Evolutionary conservation across 2,888 invertebrate genomes (phyloP), one percentile per base, ranked within the genome.

Genomic region (Thymelicus lineola): DNA sequence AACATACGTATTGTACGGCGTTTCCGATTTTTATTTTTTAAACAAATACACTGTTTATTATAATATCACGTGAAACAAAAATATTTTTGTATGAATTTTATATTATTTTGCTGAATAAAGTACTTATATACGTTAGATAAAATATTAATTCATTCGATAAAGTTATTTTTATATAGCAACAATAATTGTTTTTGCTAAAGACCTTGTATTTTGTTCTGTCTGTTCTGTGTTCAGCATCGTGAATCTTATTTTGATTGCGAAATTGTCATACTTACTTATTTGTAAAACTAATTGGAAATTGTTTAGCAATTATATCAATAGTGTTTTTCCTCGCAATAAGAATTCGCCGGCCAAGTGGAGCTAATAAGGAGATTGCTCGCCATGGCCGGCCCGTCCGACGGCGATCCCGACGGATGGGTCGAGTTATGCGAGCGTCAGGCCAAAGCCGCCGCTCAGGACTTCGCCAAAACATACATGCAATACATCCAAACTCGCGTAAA

Each of bases 341-440:
- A 76, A 77, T 73, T 80, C 79, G 79, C 78, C 79, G 82, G 87
- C 83, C 93, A 90, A 91, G 93, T 93, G 94, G 92, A 94, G 92
- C 90, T 93, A 83, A 74, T 94, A 87, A 90, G 86, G 89, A 91
- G 86, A 86, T 83, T 93, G 82, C 86, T 93, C 80, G 92, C 89
- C 86, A 93, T 93, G 93, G 87, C 90, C 82, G 94, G 94, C 87
- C 94, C 94, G 85, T 94, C 94, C 89, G 95, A 95, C 84, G 94
- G 95, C 81, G 95, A 95, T 77, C 87, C 94, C 85, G 95, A 95
- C 85, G 95, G 95, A 88, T 97, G 97, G 97, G 95, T 95, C 83
- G 97, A 97, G 87, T 97, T 97, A 88, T 97, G 97, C 91, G 97
- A 97, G 89, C 96, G 97, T 86, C 98, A 98, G 91, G 97, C 97